Conservation (phyloP, 1,140 invertebrate genomes). For the Aphaenogaster floridana region DNA sequence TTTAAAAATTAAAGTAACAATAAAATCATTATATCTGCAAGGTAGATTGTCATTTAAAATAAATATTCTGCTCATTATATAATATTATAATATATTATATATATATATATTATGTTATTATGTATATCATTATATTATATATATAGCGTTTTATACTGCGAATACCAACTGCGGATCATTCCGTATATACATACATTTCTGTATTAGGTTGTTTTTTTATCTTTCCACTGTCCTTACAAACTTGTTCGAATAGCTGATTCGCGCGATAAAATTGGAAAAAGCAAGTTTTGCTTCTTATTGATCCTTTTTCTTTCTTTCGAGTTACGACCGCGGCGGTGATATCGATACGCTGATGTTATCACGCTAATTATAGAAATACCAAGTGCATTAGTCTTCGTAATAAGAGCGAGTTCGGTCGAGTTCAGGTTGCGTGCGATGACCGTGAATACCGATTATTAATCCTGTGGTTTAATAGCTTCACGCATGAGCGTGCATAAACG, state of each 20-base stretch:
- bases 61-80: neutral
- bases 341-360: neutral
- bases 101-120: no score
- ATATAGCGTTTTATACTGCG: neutral
- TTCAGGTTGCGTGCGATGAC: slow-evolving; percentile 30
- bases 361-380: slow-evolving; percentile 44
- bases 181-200: neutral
- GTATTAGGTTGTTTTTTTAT: no score
- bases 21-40: no score
- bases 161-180: neutral
- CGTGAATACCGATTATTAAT: slow-evolving; percentile 54
- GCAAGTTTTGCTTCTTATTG: neutral
- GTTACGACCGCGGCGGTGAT: neutral
- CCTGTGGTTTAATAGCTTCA: slow-evolving; percentile 12
- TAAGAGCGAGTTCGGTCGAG: slow-evolving; percentile 9
- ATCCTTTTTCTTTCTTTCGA: neutral
- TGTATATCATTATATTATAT: no score
- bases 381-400: slow-evolving; percentile 26
- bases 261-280: neutral
- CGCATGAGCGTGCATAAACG: slow-evolving; percentile 35
- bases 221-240: neutral
- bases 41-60: neutral
- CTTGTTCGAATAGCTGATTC: neutral
- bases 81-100: no score
- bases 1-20: no score